Base-by-base conservation (phyloP, 2,797 vertebrate species). In the Hyperoplus immaculatus region DNA sequence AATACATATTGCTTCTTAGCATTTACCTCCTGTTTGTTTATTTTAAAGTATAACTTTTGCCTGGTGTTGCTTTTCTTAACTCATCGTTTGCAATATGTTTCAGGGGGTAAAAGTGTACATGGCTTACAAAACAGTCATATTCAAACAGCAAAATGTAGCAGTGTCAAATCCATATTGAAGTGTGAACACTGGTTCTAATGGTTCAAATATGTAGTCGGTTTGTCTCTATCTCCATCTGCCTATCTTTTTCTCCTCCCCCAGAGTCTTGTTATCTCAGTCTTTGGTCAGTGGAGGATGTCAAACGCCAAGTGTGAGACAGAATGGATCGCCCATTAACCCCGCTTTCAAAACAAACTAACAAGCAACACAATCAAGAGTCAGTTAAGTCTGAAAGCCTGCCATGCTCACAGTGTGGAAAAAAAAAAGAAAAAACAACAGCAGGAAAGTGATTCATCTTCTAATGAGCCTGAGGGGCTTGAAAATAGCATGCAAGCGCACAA, bases 211-310 rank as follows among this genome's bases (percentile, higher is more conserved):
- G 0, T 16, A n/a, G 43, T 57, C 38, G 36, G 12, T 54, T 9
- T 62, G 59, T 47, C 0, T 53, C 70, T 0, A 41, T 72, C 51
- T 55, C 55, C 12, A 2, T 63, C 74, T 11, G 41, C 66, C 61
- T 1, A 7, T 73, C 69, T 74, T 2, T 18, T 63, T 54, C 62
- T 81, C 76, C 87, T 82, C 72, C 87, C 89, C 89, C 77, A 84
- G 89, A 88, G 88, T 69, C 90, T 92, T 89, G 88, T 92, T 92
- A 90, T 91, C 87, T 80, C 71, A 1, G 70, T 69, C 80, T 89
- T 80, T 84, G 88, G 86, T 89, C 88, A 83, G 85, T 6, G 77
- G 82, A 90, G 85, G 88, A 87, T 87, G 86, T 90, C 85, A 79
- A 49, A 88, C 72, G 54, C 78, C 66, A 65, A 59, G 80, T 54